A percentile compares a stretch with the other conserved stretches of the same genome.
These are phyloP conservation scores for Trissoscelio sp. DNA, from an alignment of 2,888 invertebrate genomes.

Conservation along the genomic window DNA sequence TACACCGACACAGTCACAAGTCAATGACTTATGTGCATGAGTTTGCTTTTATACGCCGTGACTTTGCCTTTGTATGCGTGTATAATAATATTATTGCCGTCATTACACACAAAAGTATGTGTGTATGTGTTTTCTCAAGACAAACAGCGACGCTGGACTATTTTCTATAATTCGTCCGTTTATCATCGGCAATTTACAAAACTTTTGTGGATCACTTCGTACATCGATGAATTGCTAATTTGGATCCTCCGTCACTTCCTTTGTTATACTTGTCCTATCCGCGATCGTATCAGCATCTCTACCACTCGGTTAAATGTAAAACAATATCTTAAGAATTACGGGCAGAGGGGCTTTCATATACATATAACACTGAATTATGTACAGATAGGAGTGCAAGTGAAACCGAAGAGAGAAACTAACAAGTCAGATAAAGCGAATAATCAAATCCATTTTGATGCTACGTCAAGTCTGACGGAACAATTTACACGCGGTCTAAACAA, in stretches of 20 bases:
- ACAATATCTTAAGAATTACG: constrained; percentile 32
- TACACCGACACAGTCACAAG: background rate
- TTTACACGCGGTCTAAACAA: constrained; percentile 32
- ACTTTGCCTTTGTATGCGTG: constrained; percentile 36
- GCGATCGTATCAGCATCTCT: constrained; percentile 1
- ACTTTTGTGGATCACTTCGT: background rate
- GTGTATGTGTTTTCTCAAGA: background rate
- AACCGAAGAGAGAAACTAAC: constrained; percentile 62
- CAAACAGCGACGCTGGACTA: background rate
- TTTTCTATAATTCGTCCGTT: constrained; percentile 33
- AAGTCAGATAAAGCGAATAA: constrained; percentile 71
- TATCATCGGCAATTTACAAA: background rate
- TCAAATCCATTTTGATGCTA: constrained; percentile 70
- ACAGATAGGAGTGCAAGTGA: constrained; percentile 34
- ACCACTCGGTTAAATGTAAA: constrained; percentile 16
- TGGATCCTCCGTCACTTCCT: background rate
- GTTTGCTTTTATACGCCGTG: constrained; percentile 34
- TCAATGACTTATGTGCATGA: constrained; percentile 22
- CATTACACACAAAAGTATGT: background rate
- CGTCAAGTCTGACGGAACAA: constrained; percentile 48
- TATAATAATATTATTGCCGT: constrained; percentile 43
- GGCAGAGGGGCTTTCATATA: constrained; percentile 6
- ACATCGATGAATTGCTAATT: constrained; percentile 26
- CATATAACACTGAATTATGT: constrained; percentile 37
- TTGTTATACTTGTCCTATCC: constrained; percentile 10